Evolutionary conservation across 1,140 invertebrate species (phyloP).

Genomic region (Ips nitidus): DNA sequence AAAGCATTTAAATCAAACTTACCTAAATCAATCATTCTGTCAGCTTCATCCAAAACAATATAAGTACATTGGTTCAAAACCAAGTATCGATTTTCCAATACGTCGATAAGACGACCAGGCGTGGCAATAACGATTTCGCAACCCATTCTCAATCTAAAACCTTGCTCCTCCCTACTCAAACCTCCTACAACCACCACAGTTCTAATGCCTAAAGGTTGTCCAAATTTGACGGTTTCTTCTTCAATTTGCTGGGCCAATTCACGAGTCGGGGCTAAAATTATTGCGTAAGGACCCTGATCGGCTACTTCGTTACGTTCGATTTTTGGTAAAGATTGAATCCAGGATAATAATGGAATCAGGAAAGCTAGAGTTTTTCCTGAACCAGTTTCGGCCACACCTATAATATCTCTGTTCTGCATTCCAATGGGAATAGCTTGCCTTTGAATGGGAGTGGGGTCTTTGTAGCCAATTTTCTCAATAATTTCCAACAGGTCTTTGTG

Average conservation of each 20-base stretch:
- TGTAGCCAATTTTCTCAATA: conserved; percentile 94
- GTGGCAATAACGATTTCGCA: conserved; percentile 99
- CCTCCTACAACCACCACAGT: conserved; percentile 98
- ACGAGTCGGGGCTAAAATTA: conserved; percentile 97
- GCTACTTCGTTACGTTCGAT: conserved; percentile 89
- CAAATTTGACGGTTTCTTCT: conserved; percentile 98
- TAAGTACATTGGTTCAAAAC: conserved; percentile 95
- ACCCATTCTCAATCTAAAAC: conserved; percentile 92
- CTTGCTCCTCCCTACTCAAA: conserved; percentile 96
- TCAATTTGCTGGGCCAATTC: conserved; percentile 99
- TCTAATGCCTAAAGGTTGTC: conserved; percentile 88
- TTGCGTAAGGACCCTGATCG: conserved; percentile 97
- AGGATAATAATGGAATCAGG: conserved; percentile 93
- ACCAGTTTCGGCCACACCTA: conserved; percentile 98
- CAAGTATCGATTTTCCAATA: conserved; percentile 96
- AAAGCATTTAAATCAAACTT: neutral
- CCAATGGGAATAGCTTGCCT: conserved; percentile 99
- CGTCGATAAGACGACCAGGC: conserved; percentile 98
- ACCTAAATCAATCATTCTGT: conserved; percentile 98
- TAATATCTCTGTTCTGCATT: conserved; percentile 97
- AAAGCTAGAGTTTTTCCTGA: conserved; percentile 95
- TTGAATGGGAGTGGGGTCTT: conserved; percentile 99
- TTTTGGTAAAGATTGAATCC: conserved; percentile 98
- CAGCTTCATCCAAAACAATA: conserved; percentile 92
- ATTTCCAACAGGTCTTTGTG: conserved; percentile 92